Evolutionary conservation across 2,113 vertebrate genomes (phyloP), one percentile per base, ranked within the genome.

Genomic region (Athene cunicularia): DNA sequence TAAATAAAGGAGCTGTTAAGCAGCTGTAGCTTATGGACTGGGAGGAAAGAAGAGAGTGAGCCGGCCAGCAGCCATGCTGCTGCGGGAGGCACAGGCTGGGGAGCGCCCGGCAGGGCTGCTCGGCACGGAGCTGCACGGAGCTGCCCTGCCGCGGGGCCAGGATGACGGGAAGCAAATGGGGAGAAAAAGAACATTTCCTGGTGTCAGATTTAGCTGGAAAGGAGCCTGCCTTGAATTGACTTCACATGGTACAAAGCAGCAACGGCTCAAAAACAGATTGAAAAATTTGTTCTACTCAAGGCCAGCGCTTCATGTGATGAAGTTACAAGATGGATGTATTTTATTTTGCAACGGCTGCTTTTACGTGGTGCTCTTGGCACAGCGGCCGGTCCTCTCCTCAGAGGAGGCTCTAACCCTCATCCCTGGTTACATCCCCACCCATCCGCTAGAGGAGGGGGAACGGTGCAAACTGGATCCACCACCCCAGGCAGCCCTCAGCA

Each of bases 131-230:
- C 59, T 52, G 14, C 41, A 71, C 18, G 37, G 92, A 94, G 90
- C 96, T 85, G 71, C 79, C 93, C 92, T 95, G 55, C 30, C 74
- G 82, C 15, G 3, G 56, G 59, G 83, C 94, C 75, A 87, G 76
- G 90, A 82, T 5, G 18, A 88, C 50, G 53, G 90, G 86, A 85
- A 94, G 68, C 27, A 72, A 74, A 90, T 0, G 23, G 73, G 88
- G 81, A 87, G 94, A 97, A 97, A 96, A 95, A 58, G 93, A 95
- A 97, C 88, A 93, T 97, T 98, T 97, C 97, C 97, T 95, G 93
- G 90, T 97, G 97, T 97, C 96, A 82, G 85, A 90, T 95, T 96
- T 90, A 94, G 80, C 88, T 98, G 98, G 97, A 97, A 97, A 93
- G 88, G 72, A 96, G 96, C 97, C 93, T 88, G 86, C 59, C 52